phyloP scores from a whole-genome alignment of 2,888 invertebrate genomes.

The Parochlus steinenii region DNA sequence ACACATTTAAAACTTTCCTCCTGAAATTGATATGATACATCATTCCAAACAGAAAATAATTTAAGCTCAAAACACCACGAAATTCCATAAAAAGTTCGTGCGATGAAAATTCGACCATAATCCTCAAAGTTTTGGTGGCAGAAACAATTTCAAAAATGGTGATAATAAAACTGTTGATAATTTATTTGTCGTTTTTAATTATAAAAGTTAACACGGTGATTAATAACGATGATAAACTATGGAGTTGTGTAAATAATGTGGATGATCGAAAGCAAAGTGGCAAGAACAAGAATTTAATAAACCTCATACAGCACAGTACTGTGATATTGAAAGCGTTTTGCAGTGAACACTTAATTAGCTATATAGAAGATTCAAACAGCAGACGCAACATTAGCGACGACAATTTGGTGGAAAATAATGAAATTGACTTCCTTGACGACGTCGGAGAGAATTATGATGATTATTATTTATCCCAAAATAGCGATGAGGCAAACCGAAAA shows the following conservation, averaged over 20 bases:
- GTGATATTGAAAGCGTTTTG: conserved; percentile 11
- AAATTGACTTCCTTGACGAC: background rate
- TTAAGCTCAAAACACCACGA: background rate
- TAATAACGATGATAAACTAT: conserved; percentile 5
- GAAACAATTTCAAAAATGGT: background rate
- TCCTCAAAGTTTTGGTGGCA: background rate
- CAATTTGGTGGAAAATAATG: background rate
- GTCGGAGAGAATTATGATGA: background rate
- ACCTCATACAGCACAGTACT: conserved; percentile 8
- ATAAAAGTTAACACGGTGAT: conserved; percentile 7
- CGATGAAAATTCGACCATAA: no score
- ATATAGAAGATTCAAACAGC: background rate
- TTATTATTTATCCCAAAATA: conserved; percentile 3
- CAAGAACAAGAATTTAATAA: conserved; percentile 1
- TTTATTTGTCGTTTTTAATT: conserved; percentile 1
- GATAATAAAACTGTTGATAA: conserved; percentile 3
- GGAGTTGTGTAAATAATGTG: conserved; percentile 5
- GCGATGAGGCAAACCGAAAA: background rate
- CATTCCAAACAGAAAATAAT: background rate
- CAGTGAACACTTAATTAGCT: conserved; percentile 6
- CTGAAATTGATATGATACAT: no score
- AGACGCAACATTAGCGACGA: background rate
- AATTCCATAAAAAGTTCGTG: background rate
- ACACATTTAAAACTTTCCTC: background rate
- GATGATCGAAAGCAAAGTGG: background rate